Evolutionary conservation across 2,113 vertebrate species (phyloP), one percentile per base, ranked within the genome.

Genomic region (Plestiodon gilberti): DNA sequence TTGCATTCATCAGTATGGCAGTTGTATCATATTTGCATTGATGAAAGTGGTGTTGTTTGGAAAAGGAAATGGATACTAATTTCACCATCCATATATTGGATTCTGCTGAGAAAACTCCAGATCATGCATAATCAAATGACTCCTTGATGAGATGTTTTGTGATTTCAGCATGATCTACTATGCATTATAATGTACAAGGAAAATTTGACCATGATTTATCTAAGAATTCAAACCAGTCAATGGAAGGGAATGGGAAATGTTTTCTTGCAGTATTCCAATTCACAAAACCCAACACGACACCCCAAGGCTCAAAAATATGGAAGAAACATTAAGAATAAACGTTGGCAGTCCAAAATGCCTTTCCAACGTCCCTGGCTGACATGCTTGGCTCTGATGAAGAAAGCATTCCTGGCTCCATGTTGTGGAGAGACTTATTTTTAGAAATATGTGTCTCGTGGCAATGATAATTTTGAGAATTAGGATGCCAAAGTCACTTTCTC

Each of bases 401-500:
- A 78, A 57, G 74, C 43, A 33, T 78, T 85, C 62, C 33, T 78
- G 83, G 64, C 43, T 82, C 38, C 43, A 23, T 74, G 33, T 48
- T 28, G 40, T 38, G 18, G 20, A 35, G 69, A 48, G 22, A 48
- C 52, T 80, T 86, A 86, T 74, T 81, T 84, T 86, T 81, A 86
- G 69, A 73, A 81, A 73, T 84, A 55, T 62, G 38, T 84, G 71
- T 81, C 78, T 86, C 73, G 67, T 81, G 78, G 78, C 57, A 86
- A 86, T 74, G 67, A 52, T 86, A 86, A 81, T 86, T 81, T 78
- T 74, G 57, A 64, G 55, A 86, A 86, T 80, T 73, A 62, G 30
- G n/a, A 28, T 86, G 85, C 69, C 85, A 86, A 86, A 81, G 85
- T 86, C 78, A 81, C 40, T 74, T 86, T 64, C 78, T 73, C 38